Percentiles rank a stretch among this genome's conserved stretches.
These are phyloP conservation scores for Eristalis pertinax DNA, from an alignment of 2,888 invertebrate genomes.

Conservation along the genomic window DNA sequence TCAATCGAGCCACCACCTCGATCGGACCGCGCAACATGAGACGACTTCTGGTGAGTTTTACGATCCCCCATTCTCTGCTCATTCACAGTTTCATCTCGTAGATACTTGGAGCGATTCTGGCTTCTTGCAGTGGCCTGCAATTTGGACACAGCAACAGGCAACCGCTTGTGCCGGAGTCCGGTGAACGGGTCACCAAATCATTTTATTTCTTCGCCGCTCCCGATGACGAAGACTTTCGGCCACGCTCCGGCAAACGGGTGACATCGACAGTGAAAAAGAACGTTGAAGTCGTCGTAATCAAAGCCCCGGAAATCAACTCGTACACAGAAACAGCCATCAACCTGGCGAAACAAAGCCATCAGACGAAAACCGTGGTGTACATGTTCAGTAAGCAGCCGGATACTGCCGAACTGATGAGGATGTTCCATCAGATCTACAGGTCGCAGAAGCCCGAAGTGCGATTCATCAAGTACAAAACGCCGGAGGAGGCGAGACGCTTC, in stretches of 20 bases:
- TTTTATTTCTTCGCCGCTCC: conserved; percentile 42
- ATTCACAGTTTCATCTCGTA: not conserved
- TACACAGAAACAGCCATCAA: conserved; percentile 49
- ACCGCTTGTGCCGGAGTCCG: not conserved
- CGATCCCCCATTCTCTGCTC: not conserved
- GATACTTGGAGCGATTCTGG: conserved; percentile 18
- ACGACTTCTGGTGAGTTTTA: not conserved
- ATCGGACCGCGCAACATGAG: conserved; percentile 51
- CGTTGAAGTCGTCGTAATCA: conserved; percentile 70
- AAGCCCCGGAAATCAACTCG: conserved; percentile 60
- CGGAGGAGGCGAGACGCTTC: conserved; percentile 58
- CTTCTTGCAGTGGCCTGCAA: conserved; percentile 19
- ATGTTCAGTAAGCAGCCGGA: conserved; percentile 73
- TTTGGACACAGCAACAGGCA: conserved; percentile 30
- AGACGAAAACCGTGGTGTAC: conserved; percentile 71
- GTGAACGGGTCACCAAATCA: conserved; percentile 29
- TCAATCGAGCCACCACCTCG: conserved; percentile 41
- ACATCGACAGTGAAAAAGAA: conserved; percentile 38
- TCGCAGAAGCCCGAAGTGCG: conserved; percentile 72
- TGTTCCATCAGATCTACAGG: conserved; percentile 22
- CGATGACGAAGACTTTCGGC: not conserved
- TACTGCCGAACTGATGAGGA: conserved; percentile 21
- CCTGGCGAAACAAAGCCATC: conserved; percentile 66
- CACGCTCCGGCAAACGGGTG: not conserved
- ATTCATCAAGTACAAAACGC: conserved; percentile 71